phyloP scores from a whole-genome alignment of 2,797 vertebrate species.

The Oreochromis grahami region DNA sequence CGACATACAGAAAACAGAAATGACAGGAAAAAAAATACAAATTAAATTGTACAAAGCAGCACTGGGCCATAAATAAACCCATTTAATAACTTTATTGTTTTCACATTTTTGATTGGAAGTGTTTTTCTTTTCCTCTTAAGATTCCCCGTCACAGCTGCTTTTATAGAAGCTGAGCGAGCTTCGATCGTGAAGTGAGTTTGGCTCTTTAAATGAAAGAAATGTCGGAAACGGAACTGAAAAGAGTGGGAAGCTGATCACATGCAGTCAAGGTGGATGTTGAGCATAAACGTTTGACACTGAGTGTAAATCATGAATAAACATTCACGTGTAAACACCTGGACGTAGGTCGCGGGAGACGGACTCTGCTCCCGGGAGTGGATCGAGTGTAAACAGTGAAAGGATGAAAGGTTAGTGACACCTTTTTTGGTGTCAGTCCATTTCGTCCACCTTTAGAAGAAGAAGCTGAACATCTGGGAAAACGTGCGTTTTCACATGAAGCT shows the following conservation, averaged over 20 bases:
- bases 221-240: conserved; percentile 45
- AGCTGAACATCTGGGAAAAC: not conserved
- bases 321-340: conserved; percentile 70
- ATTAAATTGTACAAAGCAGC: conserved; percentile 78
- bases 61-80: conserved; percentile 67
- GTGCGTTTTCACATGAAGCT: not conserved
- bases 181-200: conserved; percentile 12
- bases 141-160: conserved; percentile 47
- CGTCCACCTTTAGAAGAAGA: not conserved
- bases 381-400: conserved; percentile 17
- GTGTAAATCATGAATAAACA: conserved; percentile 38
- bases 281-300: conserved; percentile 5
- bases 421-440: not conserved
- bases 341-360: not conserved
- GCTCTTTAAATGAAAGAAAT: not conserved
- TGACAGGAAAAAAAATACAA: conserved; percentile 48
- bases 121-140: conserved; percentile 15
- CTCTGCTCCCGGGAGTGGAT: not conserved
- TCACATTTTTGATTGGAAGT: conserved; percentile 79
- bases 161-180: conserved; percentile 33
- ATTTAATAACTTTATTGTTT: conserved; percentile 45
- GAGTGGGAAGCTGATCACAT: conserved; percentile 32
- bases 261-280: conserved; percentile 46
- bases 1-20: conserved; percentile 63
- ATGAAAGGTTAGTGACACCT: not conserved